Base-by-base conservation (phyloP, 1,140 invertebrate species). In the Ips nitidus region DNA sequence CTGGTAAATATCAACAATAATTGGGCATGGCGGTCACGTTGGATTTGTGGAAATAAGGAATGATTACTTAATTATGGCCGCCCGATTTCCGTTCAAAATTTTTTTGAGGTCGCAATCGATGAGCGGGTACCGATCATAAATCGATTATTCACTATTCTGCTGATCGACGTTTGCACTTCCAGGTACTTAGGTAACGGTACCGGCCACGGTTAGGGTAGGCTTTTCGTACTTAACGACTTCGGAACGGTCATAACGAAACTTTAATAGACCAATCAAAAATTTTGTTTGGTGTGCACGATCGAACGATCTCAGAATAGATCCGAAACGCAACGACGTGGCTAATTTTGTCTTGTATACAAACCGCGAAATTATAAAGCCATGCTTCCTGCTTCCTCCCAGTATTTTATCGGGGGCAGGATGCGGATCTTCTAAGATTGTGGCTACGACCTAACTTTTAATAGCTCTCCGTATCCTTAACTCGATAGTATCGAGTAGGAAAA, bases 31-130 rank as follows among this genome's bases (percentile, higher is more conserved):
- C 22, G 2, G 53, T 47, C 64, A 66, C 64, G 64, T 66, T 43
- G 53, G 43, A 47, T 66, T 66, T 66, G 64, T 66, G 53, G 64
- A 66, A 66, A 66, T 66, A 66, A 55, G 53, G 64, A 41, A 66
- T 66, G 64, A 57, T 66, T 66, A 55, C 64, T 66, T 66, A 56
- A 66, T 57, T 66, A 66, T 66, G 53, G 64, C 22, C 52, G 52
- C 41, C 41, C 36, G 55, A 66, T 66, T 66, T 66, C 64, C 64
- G 64, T 42, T 66, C 64, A 66, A 58, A 57, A 22, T 22, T 22
- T 22, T 22, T 57, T 66, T 66, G 47, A 57, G 63, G 63, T 65
- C 63, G 52, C 8, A 56, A 56, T 52, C 47, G 52, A 63, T 64
- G 8, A 8, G 45, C 57, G 40, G 45, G 4, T 42, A 42, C 57